phyloP scores from a whole-genome alignment of 2,113 vertebrate genomes.

The Helogale parvula region DNA sequence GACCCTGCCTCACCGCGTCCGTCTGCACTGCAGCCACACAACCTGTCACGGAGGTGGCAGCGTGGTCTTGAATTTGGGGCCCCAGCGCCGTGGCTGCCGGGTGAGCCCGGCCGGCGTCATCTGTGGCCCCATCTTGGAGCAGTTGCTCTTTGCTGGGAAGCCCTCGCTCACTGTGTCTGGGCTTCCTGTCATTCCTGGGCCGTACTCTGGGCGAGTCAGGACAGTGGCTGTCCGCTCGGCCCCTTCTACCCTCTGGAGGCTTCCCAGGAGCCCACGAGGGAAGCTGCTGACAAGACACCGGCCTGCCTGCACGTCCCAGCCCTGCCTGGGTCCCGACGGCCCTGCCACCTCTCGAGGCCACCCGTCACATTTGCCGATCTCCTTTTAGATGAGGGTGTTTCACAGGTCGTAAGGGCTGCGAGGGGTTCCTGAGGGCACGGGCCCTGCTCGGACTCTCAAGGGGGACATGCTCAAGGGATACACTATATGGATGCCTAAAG shows the following conservation, averaged over 20 bases:
- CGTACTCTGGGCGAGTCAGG: not conserved
- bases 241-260: not conserved
- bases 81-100: not conserved
- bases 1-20: not conserved
- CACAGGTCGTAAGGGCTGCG: rapidly evolving
- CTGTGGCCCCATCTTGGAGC: not conserved
- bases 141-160: too few species aligned
- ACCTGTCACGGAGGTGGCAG: not conserved
- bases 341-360: too few species aligned
- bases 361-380: rapidly evolving
- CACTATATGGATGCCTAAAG: rapidly evolving
- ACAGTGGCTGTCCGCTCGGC: not conserved
- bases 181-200: not conserved
- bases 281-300: rapidly evolving
- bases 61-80: not conserved
- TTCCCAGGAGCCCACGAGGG: not conserved
- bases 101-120: not conserved
- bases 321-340: too few species aligned
- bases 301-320: not conserved
- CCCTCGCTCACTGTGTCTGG: not conserved
- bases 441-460: rapidly evolving
- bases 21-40: not conserved
- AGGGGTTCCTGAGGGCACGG: not conserved
- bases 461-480: not conserved
- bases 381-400: rapidly evolving